These are phyloP conservation scores for Morone saxatilis DNA, from an alignment of 2,113 vertebrate species.

Conservation along the genomic window DNA sequence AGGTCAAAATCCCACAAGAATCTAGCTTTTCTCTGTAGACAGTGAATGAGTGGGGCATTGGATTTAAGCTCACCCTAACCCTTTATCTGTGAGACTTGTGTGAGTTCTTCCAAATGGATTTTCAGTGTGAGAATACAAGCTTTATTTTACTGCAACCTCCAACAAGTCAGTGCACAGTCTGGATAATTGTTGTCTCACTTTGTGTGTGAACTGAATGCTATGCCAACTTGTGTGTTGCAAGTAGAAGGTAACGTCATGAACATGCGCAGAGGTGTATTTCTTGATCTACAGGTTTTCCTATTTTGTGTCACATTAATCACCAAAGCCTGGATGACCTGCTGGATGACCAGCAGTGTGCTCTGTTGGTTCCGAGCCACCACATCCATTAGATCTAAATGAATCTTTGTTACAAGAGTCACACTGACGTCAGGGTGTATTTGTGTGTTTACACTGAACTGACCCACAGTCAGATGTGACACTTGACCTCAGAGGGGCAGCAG, in stretches of 20 bases:
- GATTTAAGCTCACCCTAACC: not conserved
- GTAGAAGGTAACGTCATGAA: not conserved
- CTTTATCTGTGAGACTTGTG: not conserved
- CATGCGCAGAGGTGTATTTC: not conserved
- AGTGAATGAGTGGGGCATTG: not conserved
- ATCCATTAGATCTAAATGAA: constrained; percentile 34
- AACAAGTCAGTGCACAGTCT: not conserved
- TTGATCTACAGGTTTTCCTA: constrained; percentile 30
- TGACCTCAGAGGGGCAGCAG: constrained; percentile 21
- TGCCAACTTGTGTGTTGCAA: too few species aligned
- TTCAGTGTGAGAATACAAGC: not conserved
- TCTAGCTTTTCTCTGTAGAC: not conserved
- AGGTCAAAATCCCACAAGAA: not conserved
- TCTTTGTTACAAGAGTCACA: constrained; percentile 26
- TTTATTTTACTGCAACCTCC: not conserved
- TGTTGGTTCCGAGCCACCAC: constrained; percentile 30
- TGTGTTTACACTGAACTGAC: constrained; percentile 44
- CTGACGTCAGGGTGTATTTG: constrained; percentile 34
- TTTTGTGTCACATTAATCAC: constrained; percentile 17
- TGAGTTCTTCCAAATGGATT: not conserved
- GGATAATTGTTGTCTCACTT: not conserved
- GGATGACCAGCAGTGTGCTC: not conserved
- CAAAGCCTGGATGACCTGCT: not conserved
- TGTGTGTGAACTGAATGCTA: not conserved
- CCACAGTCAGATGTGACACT: constrained; percentile 11